Conservation (phyloP, 2,113 vertebrate species). For the Anseranas semipalmata region DNA sequence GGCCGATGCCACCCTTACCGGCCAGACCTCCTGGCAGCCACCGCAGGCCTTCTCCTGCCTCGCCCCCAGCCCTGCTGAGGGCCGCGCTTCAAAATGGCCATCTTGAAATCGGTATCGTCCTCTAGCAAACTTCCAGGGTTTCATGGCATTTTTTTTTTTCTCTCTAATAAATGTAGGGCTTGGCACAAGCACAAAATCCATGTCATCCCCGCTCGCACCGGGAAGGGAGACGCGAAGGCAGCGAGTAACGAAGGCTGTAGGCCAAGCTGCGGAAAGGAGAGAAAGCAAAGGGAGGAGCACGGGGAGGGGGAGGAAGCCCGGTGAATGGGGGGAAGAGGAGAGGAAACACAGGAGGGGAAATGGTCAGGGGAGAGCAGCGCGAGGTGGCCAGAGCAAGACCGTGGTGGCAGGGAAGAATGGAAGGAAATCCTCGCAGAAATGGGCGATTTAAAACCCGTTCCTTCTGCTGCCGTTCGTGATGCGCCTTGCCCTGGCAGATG, state of each 20-base stretch:
- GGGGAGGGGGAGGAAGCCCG: neutral
- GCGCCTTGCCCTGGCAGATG: neutral
- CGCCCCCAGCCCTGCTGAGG: neutral
- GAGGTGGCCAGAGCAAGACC: neutral
- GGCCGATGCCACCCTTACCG: no score
- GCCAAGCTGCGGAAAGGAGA: neutral
- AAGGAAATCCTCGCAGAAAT: constrained; percentile 22
- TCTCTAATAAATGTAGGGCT: neutral
- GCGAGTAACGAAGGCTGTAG: neutral
- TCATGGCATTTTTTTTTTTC: neutral
- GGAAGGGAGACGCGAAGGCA: neutral
- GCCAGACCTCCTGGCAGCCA: neutral
- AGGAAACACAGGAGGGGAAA: neutral
- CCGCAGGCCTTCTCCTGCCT: neutral
- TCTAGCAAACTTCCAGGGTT: neutral
- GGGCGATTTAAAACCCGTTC: neutral
- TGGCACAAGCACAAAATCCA: neutral
- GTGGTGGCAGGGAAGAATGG: neutral
- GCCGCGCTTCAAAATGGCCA: neutral
- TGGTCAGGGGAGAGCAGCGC: neutral
- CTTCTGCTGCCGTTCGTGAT: neutral
- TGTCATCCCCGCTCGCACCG: neutral
- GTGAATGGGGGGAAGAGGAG: neutral
- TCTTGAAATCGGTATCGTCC: neutral
- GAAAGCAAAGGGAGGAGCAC: neutral